Evolutionary conservation across 2,888 invertebrate genomes (phyloP).

Genomic region (Odontomyia ornata): DNA sequence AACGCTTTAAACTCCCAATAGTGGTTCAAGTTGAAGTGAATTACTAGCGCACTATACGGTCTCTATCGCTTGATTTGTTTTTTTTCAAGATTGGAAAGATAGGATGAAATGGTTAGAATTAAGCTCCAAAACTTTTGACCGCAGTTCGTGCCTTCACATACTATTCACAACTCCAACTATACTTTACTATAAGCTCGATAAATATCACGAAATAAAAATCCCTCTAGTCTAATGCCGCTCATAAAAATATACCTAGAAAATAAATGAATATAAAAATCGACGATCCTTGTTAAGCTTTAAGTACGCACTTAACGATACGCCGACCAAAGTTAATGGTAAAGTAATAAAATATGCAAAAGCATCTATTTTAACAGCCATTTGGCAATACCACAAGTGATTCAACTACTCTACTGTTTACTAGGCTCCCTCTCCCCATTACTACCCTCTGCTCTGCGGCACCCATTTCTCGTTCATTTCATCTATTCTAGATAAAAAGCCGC

Average conservation of each 20-base stretch:
- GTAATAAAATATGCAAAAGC: background rate
- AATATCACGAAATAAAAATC: background rate
- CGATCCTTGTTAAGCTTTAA: background rate
- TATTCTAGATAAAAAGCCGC: background rate
- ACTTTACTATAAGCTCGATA: background rate
- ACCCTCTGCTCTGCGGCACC: too few relatives aligned
- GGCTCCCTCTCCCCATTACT: too few relatives aligned
- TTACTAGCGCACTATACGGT: too few relatives aligned
- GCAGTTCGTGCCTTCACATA: background rate
- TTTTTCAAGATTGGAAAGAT: background rate
- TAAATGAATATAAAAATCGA: background rate
- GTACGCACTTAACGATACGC: background rate
- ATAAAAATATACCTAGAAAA: too few relatives aligned
- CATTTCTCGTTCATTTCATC: too few relatives aligned
- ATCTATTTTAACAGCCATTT: constrained; percentile 6
- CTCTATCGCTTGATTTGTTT: background rate
- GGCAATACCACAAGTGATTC: background rate
- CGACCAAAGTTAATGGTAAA: background rate
- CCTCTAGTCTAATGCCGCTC: too few relatives aligned
- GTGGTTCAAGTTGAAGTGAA: too few relatives aligned
- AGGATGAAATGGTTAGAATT: too few relatives aligned
- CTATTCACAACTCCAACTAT: background rate
- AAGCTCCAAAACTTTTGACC: too few relatives aligned
- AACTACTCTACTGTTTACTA: background rate
- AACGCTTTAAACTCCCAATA: too few relatives aligned